A percentile compares a stretch with the other conserved stretches of the same genome.
These are phyloP conservation scores for Cantharis flavilabris DNA, from an alignment of 2,888 invertebrate genomes.

Conservation along the genomic window DNA sequence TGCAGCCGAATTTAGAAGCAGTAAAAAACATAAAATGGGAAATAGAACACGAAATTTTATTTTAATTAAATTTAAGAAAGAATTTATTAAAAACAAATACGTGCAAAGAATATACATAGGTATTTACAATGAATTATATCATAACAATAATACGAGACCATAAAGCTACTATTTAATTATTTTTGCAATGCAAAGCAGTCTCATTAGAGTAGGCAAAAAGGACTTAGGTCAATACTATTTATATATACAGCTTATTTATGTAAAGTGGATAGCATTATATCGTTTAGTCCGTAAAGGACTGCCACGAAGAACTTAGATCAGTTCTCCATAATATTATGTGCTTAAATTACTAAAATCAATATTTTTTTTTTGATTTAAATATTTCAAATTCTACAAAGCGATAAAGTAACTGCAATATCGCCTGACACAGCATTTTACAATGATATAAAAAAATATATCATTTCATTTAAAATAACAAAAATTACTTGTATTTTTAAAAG, in stretches of 20 bases:
- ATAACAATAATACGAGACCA: background rate
- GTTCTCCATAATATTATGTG: background rate
- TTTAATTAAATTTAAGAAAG: too few relatives aligned
- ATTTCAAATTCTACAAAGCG: background rate
- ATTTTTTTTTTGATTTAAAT: background rate
- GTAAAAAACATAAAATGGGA: too few relatives aligned
- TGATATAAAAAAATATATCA: background rate
- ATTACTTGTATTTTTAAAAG: too few relatives aligned
- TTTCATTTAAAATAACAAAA: background rate
- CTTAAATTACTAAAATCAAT: background rate
- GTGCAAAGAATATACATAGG: background rate
- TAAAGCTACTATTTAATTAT: background rate
- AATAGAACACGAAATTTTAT: too few relatives aligned
- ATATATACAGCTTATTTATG: background rate
- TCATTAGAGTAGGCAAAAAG: background rate
- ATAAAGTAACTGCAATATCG: background rate
- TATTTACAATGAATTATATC: background rate
- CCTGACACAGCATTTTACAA: background rate
- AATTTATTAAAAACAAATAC: too few relatives aligned
- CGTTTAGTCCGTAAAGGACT: background rate
- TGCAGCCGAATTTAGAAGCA: too few relatives aligned
- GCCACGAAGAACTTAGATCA: background rate
- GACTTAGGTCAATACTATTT: background rate
- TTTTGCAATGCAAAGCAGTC: background rate
- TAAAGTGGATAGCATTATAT: background rate